Conservation (phyloP, 1,140 invertebrate species). For the Diorhabda sublineata region DNA sequence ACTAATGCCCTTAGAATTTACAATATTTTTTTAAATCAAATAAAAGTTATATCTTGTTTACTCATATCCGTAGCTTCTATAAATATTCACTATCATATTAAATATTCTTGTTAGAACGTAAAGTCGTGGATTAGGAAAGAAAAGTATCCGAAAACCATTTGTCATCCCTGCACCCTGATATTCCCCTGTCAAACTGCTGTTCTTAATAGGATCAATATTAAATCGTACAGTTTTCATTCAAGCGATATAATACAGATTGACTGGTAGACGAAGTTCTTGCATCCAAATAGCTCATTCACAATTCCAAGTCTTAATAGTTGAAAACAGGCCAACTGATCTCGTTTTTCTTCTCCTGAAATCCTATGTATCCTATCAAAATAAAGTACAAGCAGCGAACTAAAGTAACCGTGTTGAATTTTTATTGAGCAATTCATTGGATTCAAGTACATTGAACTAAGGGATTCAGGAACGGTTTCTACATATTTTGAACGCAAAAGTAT, state of each 20-base stretch:
- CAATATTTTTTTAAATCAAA: no score
- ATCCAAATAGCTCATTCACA: background rate
- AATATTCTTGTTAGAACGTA: no score
- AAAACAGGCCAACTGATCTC: background rate
- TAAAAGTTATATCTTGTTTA: no score
- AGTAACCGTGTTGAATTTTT: background rate
- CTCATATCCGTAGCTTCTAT: no score
- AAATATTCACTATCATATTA: no score
- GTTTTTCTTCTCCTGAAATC: background rate
- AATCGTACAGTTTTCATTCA: background rate
- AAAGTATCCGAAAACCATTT: no score
- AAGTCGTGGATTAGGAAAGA: no score
- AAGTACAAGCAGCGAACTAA: background rate
- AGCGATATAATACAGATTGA: constrained; percentile 2
- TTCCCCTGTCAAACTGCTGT: background rate
- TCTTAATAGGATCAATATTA: background rate
- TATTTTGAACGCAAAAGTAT: no score
- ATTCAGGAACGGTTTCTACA: no score
- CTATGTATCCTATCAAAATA: constrained; percentile 1
- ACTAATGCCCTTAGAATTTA: no score
- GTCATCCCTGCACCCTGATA: no score
- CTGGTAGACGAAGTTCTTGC: background rate
- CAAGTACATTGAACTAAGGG: background rate
- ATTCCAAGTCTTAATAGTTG: background rate
- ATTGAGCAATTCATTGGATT: background rate